These are phyloP conservation scores for Cancer borealis DNA, from an alignment of 2,888 invertebrate species.

Conservation along the genomic window DNA sequence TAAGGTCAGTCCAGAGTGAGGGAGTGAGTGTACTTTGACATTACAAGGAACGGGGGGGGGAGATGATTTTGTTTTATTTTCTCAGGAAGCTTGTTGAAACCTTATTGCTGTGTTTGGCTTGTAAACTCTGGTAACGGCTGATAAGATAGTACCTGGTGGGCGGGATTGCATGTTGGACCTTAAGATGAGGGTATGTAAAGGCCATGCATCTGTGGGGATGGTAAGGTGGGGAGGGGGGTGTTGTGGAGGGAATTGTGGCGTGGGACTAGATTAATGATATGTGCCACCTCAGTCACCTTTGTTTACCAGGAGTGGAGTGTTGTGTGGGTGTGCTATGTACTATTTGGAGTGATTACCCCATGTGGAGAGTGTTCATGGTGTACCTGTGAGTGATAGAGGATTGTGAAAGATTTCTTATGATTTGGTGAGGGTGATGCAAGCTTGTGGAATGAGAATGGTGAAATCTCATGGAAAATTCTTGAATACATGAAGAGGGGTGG, in stretches of 20 bases:
- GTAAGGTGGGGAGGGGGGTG: not conserved
- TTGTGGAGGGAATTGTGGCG: not conserved
- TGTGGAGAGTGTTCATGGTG: not conserved
- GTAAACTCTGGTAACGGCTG: not conserved
- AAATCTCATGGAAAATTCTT: too few species aligned
- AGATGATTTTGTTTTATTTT: too few species aligned
- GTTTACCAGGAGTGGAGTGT: not conserved
- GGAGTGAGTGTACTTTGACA: too few species aligned
- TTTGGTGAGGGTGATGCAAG: not conserved
- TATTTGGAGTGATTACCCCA: not conserved
- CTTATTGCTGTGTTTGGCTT: not conserved
- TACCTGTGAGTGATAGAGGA: too few species aligned
- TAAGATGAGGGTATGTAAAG: too few species aligned
- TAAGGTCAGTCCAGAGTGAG: not conserved
- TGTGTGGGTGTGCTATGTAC: not conserved
- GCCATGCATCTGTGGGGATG: not conserved
- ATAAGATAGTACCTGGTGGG: conserved; percentile 14
- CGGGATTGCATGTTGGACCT: not conserved
- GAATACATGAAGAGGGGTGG: too few species aligned
- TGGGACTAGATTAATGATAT: not conserved
- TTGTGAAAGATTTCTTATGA: too few species aligned
- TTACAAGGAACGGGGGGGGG: too few species aligned
- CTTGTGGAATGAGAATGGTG: too few species aligned
- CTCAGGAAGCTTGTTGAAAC: too few species aligned
- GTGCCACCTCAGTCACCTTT: not conserved